These are phyloP conservation scores for Polypedilum vanderplanki DNA, from an alignment of 1,140 invertebrate genomes.

Conservation along the genomic window DNA sequence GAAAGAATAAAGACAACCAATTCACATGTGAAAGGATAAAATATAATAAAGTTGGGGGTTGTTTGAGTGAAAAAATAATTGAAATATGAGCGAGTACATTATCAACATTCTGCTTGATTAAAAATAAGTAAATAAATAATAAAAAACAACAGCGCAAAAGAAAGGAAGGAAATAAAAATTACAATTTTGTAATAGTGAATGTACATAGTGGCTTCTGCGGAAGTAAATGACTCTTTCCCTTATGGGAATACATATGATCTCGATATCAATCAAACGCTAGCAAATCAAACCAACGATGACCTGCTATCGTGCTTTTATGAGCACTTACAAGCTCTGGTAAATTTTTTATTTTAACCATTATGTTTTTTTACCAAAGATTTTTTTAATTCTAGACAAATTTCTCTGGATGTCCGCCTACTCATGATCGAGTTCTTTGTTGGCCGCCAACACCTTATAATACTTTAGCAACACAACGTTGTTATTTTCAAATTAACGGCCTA, in stretches of 20 bases:
- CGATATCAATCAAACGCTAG: background rate
- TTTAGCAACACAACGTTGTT: background rate
- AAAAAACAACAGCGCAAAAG: background rate
- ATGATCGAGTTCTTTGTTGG: slow-evolving; percentile 21
- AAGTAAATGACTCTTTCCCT: background rate
- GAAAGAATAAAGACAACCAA: too few species aligned
- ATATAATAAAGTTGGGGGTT: background rate
- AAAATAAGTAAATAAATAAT: background rate
- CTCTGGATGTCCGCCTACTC: background rate
- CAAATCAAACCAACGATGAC: background rate
- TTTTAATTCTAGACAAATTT: slow-evolving; percentile 23
- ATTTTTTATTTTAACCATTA: too few species aligned
- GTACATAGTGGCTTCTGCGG: background rate
- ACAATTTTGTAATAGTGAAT: background rate
- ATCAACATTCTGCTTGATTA: background rate
- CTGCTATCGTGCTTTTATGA: background rate
- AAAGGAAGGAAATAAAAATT: background rate
- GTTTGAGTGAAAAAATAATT: background rate
- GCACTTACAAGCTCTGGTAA: background rate
- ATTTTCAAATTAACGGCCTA: background rate
- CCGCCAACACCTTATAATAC: background rate
- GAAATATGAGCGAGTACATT: background rate
- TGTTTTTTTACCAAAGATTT: too few species aligned
- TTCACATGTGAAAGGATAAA: background rate
- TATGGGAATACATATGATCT: background rate